These are phyloP conservation scores for Scolopax bukidnonensis DNA, from an alignment of 2,797 vertebrate species.

Conservation along the genomic window DNA sequence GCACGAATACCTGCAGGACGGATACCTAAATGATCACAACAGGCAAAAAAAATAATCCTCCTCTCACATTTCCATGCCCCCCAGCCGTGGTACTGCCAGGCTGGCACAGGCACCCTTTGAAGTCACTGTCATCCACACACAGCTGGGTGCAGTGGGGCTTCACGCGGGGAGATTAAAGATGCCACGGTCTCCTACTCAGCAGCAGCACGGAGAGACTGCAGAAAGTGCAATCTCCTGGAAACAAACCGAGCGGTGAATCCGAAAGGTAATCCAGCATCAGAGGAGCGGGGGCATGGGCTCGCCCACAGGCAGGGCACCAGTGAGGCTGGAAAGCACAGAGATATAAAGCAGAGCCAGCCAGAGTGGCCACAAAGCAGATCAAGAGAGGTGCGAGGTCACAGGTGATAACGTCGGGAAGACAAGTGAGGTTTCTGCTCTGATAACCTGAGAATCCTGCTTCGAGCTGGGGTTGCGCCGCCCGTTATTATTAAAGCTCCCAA, in stretches of 20 bases:
- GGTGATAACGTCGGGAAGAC: background rate
- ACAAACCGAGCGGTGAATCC: background rate
- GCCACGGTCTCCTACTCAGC: background rate
- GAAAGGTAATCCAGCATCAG: background rate
- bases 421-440: background rate
- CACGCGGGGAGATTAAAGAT: background rate
- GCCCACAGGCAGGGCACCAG: background rate
- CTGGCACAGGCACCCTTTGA: background rate
- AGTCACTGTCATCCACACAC: background rate
- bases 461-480: background rate
- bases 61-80: background rate
- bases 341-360: background rate
- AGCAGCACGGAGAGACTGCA: background rate
- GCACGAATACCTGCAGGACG: fast-evolving
- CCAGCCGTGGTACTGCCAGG: background rate
- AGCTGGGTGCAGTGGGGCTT: background rate
- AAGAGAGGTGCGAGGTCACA: background rate
- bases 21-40: background rate
- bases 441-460: background rate
- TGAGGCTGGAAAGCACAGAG: background rate
- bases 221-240: background rate
- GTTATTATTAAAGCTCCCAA: background rate
- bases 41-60: background rate
- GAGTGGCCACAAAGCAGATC: background rate
- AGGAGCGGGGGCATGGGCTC: background rate